These are phyloP conservation scores for Chaenocephalus aceratus DNA, from an alignment of 2,113 vertebrate genomes.

Conservation along the genomic window DNA sequence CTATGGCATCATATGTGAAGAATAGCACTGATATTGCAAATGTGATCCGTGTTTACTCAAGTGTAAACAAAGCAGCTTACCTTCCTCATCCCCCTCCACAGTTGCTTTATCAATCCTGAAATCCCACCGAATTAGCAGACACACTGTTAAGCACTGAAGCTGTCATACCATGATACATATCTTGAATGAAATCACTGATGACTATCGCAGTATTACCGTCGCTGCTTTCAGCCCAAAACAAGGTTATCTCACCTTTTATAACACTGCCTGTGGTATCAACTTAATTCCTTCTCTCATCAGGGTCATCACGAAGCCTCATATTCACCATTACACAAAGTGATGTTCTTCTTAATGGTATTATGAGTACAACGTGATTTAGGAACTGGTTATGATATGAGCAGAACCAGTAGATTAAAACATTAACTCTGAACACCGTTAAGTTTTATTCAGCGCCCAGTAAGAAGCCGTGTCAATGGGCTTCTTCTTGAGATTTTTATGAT, in stretches of 20 bases:
- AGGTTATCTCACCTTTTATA: constrained; percentile 60
- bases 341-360: constrained; percentile 47
- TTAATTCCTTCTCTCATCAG: constrained; percentile 53
- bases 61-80: constrained; percentile 50
- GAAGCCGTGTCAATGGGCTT: not conserved
- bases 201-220: constrained; percentile 53
- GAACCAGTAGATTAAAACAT: constrained; percentile 27
- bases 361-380: constrained; percentile 30
- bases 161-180: constrained; percentile 63
- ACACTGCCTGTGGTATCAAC: constrained; percentile 22
- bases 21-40: constrained; percentile 11
- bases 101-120: constrained; percentile 46
- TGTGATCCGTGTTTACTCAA: constrained; percentile 50
- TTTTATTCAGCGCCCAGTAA: not conserved
- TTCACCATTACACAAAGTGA: constrained; percentile 37
- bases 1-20: not conserved
- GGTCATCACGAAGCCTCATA: constrained; percentile 40
- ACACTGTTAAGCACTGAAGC: constrained; percentile 49
- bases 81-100: constrained; percentile 27
- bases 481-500: constrained; percentile 25
- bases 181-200: constrained; percentile 63
- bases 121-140: constrained; percentile 64
- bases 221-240: constrained; percentile 37
- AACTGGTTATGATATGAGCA: constrained; percentile 29
- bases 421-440: constrained; percentile 22